Conservation (phyloP, 92 coral and sea anemone genomes). For the Phenganax marumi region DNA sequence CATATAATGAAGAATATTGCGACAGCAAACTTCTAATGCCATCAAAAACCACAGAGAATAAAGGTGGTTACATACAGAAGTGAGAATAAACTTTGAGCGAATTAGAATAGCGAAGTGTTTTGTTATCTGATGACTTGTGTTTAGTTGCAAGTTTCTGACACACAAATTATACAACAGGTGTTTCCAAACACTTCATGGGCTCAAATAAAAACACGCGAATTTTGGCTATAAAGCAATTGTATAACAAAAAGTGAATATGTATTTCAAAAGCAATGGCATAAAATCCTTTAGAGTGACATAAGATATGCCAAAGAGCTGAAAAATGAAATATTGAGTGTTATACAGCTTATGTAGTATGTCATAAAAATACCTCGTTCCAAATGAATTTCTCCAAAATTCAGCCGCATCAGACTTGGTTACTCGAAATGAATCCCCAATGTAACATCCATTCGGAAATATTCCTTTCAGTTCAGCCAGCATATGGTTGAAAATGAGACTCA, state of each 20-base stretch:
- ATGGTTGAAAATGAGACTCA: constrained; percentile 91
- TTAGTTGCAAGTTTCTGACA: not conserved
- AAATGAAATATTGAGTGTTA: not conserved
- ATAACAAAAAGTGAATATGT: not conserved
- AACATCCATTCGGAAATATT: constrained; percentile 93
- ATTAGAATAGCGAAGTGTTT: constrained; percentile 4
- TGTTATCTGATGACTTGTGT: constrained; percentile 25
- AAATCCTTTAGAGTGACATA: constrained; percentile 5
- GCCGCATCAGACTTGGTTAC: constrained; percentile 96
- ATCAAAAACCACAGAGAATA: not conserved
- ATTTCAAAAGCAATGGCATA: constrained; percentile 12
- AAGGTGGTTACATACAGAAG: not conserved
- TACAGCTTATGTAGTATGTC: constrained; percentile 1
- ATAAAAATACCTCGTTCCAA: constrained; percentile 73
- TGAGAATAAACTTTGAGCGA: not conserved
- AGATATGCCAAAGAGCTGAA: not conserved
- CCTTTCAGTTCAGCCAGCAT: constrained; percentile 98
- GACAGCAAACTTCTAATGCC: not conserved
- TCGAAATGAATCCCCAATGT: constrained; percentile 87
- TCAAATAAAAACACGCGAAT: not conserved
- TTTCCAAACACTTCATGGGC: constrained; percentile 8
- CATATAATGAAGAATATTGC: constrained; percentile 2
- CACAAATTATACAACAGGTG: constrained; percentile 34
- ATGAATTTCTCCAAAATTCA: constrained; percentile 94
- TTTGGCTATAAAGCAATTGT: not conserved